These are phyloP conservation scores for Prolemur simus DNA, from an alignment of 2,113 vertebrate genomes.

Conservation along the genomic window DNA sequence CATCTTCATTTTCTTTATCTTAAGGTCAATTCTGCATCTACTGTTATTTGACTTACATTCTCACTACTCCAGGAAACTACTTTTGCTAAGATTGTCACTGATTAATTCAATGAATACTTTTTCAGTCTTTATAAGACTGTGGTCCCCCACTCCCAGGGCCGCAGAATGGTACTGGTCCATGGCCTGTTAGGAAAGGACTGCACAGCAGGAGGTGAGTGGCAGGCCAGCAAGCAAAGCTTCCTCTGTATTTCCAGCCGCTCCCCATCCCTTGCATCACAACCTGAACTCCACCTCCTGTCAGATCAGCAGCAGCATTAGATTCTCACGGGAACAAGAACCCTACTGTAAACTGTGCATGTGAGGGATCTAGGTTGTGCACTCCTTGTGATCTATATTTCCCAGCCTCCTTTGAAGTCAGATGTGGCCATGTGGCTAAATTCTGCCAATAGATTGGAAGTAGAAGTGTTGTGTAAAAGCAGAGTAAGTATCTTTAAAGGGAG, in stretches of 20 bases:
- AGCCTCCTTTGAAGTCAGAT: background rate
- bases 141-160: too few species aligned
- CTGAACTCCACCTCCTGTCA: too few species aligned
- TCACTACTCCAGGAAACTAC: background rate
- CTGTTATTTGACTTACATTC: background rate
- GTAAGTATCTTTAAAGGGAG: background rate
- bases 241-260: too few species aligned
- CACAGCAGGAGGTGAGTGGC: too few species aligned
- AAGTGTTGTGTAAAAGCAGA: background rate
- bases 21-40: background rate
- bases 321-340: too few species aligned
- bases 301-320: too few species aligned
- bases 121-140: background rate
- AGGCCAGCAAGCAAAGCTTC: too few species aligned
- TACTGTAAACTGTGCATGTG: too few species aligned
- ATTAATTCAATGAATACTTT: background rate
- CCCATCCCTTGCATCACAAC: too few species aligned
- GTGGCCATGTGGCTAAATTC: background rate
- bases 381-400: background rate
- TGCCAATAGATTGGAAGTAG: background rate
- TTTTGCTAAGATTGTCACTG: background rate
- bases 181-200: too few species aligned
- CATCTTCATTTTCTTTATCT: background rate
- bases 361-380: too few species aligned
- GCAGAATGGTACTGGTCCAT: too few species aligned